Evolutionary conservation across 2,888 invertebrate species (phyloP).

Genomic region (Heliconius charithonia): DNA sequence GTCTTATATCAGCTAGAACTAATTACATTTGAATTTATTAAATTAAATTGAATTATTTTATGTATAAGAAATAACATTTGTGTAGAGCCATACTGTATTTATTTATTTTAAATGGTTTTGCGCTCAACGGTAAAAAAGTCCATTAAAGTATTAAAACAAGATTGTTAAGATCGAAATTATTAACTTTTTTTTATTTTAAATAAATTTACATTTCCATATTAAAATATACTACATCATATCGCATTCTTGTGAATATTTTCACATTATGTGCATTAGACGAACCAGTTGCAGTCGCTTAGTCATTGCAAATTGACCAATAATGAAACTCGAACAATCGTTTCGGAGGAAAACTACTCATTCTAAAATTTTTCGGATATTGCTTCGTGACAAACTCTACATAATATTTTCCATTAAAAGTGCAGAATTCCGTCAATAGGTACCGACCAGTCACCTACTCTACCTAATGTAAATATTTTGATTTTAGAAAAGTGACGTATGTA

Average conservation of each 20-base stretch:
- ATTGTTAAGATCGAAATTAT: too few relatives aligned
- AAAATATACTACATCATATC: too few relatives aligned
- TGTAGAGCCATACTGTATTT: not conserved
- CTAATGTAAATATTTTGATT: constrained; percentile 20
- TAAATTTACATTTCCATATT: too few relatives aligned
- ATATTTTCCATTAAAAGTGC: not conserved
- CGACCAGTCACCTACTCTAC: not conserved
- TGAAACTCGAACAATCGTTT: not conserved
- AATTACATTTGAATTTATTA: not conserved
- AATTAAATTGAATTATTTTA: too few relatives aligned
- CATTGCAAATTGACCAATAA: not conserved
- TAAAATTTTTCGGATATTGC: not conserved
- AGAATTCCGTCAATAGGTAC: not conserved
- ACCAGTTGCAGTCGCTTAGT: too few relatives aligned
- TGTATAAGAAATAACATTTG: not conserved
- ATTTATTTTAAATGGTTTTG: too few relatives aligned
- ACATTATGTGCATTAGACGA: too few relatives aligned
- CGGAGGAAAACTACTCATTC: not conserved
- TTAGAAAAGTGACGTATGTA: constrained; percentile 6
- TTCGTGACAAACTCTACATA: not conserved
- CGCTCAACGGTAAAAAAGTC: too few relatives aligned
- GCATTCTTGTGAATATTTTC: too few relatives aligned
- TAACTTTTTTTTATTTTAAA: too few relatives aligned
- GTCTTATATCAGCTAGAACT: not conserved
- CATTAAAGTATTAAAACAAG: too few relatives aligned